These are phyloP conservation scores for Siderastrea radians DNA, from an alignment of 92 coral and sea anemone species.

Conservation along the genomic window DNA sequence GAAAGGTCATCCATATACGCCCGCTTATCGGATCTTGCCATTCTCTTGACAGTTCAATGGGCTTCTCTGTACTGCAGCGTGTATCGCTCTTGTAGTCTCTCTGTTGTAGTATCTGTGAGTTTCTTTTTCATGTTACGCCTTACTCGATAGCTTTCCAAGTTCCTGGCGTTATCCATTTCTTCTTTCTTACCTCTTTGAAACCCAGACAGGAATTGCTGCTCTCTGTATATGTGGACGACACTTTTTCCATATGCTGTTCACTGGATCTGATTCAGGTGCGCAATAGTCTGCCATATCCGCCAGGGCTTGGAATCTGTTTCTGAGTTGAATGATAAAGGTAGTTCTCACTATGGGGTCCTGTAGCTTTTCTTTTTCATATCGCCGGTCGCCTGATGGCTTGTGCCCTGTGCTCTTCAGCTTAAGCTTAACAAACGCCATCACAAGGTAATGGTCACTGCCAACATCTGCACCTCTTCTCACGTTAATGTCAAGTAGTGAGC, in stretches of 20 bases:
- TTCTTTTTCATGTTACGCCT: constrained; percentile 23
- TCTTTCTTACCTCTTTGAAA: constrained; percentile 7
- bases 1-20: constrained; percentile 9
- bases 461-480: constrained; percentile 21
- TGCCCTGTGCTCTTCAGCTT: constrained; percentile 24
- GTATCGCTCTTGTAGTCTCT: constrained; percentile 5
- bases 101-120: constrained; percentile 7
- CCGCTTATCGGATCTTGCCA: constrained; percentile 23
- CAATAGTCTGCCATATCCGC: no score
- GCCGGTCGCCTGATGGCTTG: background rate
- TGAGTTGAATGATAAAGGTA: constrained; percentile 1
- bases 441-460: constrained; percentile 25
- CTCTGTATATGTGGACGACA: constrained; percentile 12
- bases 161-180: constrained; percentile 30
- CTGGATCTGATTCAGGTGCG: background rate
- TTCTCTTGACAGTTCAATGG: constrained; percentile 7
- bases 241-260: background rate
- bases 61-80: constrained; percentile 1
- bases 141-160: constrained; percentile 37
- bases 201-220: constrained; percentile 15
- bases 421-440: constrained; percentile 23
- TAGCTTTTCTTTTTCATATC: constrained; percentile 5
- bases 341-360: constrained; percentile 11
- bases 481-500: constrained; percentile 9
- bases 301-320: constrained; percentile 30